phyloP scores from a whole-genome alignment of 2,113 vertebrate genomes.

The Silurus asotus region DNA sequence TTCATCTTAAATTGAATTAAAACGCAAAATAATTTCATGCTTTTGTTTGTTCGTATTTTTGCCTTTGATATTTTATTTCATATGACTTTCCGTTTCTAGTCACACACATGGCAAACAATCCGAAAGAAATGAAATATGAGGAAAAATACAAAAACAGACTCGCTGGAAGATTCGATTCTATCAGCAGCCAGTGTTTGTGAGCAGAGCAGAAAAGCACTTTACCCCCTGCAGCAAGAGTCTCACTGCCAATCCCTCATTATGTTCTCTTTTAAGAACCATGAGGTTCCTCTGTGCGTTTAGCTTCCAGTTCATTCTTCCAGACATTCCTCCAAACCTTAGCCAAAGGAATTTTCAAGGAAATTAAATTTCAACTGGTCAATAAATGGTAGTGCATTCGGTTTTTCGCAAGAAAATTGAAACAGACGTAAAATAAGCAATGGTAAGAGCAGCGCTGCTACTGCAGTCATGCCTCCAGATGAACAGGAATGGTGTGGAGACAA shows the following conservation, averaged over 20 bases:
- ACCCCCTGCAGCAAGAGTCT: conserved; percentile 8
- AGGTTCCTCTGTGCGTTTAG: not conserved
- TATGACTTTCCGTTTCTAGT: too few relatives aligned
- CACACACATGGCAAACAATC: too few relatives aligned
- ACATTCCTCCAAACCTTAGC: conserved; percentile 9
- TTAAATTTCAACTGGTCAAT: not conserved
- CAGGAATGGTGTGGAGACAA: not conserved
- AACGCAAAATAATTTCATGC: not conserved
- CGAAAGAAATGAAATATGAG: not conserved
- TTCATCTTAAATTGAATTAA: not conserved
- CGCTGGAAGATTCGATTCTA: not conserved
- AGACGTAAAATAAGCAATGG: not conserved
- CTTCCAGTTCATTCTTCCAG: not conserved
- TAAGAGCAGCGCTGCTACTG: too few relatives aligned
- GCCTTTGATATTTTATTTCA: too few relatives aligned
- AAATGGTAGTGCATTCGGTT: not conserved
- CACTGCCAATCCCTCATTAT: not conserved
- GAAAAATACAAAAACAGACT: not conserved
- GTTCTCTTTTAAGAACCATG: conserved; percentile 11
- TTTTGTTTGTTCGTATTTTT: too few relatives aligned
- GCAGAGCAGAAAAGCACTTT: not conserved
- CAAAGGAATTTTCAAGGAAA: not conserved
- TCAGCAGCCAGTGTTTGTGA: not conserved
- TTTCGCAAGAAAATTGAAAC: not conserved
- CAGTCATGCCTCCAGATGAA: not conserved